A percentile compares a stretch with the other conserved stretches of the same genome.
Evolutionary conservation across 92 coral and sea anemone species (phyloP).

Genomic region (Actinernus sp.): DNA sequence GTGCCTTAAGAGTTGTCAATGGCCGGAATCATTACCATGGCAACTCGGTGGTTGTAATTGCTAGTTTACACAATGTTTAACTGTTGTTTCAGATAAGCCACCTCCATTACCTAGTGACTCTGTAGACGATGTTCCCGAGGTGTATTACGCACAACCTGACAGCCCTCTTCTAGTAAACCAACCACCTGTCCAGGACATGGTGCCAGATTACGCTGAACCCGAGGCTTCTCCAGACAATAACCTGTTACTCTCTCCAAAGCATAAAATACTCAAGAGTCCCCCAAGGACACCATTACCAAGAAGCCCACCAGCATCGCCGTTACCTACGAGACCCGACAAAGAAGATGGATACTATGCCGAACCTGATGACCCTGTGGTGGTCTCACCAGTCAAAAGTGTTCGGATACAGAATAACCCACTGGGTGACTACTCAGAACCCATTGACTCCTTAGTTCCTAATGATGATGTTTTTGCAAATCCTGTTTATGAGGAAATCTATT

Average conservation of each 20-base stretch:
- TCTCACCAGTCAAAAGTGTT: no score
- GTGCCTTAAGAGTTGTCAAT: no score
- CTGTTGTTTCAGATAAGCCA: slow-evolving; percentile 28
- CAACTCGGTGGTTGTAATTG: no score
- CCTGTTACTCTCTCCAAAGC: neutral
- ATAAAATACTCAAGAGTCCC: no score
- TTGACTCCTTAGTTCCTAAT: slow-evolving; percentile 62
- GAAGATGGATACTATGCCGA: slow-evolving; percentile 46
- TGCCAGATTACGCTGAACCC: slow-evolving; percentile 60
- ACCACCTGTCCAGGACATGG: neutral
- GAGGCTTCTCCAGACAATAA: slow-evolving; percentile 20
- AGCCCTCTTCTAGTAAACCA: slow-evolving; percentile 28
- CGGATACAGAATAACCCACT: no score
- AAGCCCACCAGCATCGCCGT: slow-evolving; percentile 19
- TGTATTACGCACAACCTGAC: slow-evolving; percentile 73
- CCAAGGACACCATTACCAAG: neutral
- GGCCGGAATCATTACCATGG: no score
- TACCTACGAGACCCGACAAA: slow-evolving; percentile 20
- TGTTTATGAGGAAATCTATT: slow-evolving; percentile 90
- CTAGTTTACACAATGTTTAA: no score
- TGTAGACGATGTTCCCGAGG: slow-evolving; percentile 23
- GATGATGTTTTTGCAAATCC: slow-evolving; percentile 85
- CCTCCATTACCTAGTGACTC: slow-evolving; percentile 46
- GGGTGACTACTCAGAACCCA: slow-evolving; percentile 82
- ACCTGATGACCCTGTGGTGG: slow-evolving; percentile 43